Base-by-base conservation (phyloP, 37 sponge, comb jelly and placozoan species). In the Chondrilla cf. caribensis region DNA sequence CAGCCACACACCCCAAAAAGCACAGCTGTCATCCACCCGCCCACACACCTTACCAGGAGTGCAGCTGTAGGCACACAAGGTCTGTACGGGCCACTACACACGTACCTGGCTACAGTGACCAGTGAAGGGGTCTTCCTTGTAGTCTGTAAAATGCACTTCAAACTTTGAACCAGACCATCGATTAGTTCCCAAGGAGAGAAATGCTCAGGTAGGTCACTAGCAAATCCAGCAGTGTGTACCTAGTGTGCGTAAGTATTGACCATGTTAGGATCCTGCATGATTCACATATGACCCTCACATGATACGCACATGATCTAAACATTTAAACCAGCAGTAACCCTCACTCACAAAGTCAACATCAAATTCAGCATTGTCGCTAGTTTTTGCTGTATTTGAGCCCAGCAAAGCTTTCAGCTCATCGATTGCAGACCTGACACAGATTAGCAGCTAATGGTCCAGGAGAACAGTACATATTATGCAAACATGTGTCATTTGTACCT, bases 191-290 rank as follows among this genome's bases (percentile, higher is more conserved):
- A 60, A 58, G 54, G 38, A 37, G 87, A 87, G 37, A 84, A 25
- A 64, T 95, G 95, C 29, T 84, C 24, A 1, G 95, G 95, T 6
- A 95, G 90, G 51, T 95, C 95, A 60, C 86, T 89, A 75, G 86
- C 67, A 86, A 89, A 54, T 3, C 93, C 93, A 81, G 81, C 75
- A 38, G 65, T 33, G 81, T 92, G 93, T 2, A 88, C 32, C 93
- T 92, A 60, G 24, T 47, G 11, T 6, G 51, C 6, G 51, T 14
- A 11, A 11, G 51, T n/a, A n/a, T n/a, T n/a, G n/a, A n/a, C n/a
- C n/a, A n/a, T n/a, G n/a, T n/a, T n/a, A 14, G 11, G 9, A 47
- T 47, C 6, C 51, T 11, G 51, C 51, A 47, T 47, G 51, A 47
- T 11, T 11, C 51, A 14, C 51, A 47, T 11, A 47, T 47, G 51